Evolutionary conservation across 2,888 invertebrate species (phyloP), one percentile per base, ranked within the genome.

Genomic region (Campoplex capitator): DNA sequence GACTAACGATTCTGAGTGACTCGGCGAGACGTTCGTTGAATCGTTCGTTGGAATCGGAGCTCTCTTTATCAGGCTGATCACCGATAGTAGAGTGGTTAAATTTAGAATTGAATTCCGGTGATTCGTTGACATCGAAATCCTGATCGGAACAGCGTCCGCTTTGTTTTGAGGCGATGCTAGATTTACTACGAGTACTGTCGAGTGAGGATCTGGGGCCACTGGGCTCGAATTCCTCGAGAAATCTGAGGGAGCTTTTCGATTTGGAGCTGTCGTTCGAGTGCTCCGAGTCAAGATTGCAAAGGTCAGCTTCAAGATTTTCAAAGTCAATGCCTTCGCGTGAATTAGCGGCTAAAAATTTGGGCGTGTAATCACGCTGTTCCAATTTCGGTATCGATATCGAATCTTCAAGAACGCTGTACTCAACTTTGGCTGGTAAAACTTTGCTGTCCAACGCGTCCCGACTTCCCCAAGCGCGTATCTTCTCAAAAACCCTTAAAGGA

Each of bases 311-410:
- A 71, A 94, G 89, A 68, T 92, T 93, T 68, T 94, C 94, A 62
- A 94, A 94, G 83, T 94, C 94, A 51, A 94, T 93, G n/a, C 94
- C 93, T 78, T 94, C 93, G 28, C 94, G 93, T 9, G 94, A 94
- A 84, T 94, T 94, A 0, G 93, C 94, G 18, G 92, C 88, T 3
- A 94, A 89, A 70, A 92, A 94, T 74, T 92, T 92, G 6, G 94
- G 93, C 18, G 92, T 88, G 56, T 74, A 85, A 56, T 84, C 86
- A 84, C 65, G 71, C 38, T 88, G 88, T 77, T 92, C 91, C 54
- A 92, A 86, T 73, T 92, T 92, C 8, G 93, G 90, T 75, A 93
- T 90, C 2, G 89, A 90, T 80, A 93, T 89, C 7, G 91, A 87
- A 80, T 93, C 92, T 74, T 93, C 93, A 76, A 92, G 86, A 28